These are phyloP conservation scores for Percina caprodes DNA, from an alignment of 2,113 vertebrate genomes.

Conservation along the genomic window DNA sequence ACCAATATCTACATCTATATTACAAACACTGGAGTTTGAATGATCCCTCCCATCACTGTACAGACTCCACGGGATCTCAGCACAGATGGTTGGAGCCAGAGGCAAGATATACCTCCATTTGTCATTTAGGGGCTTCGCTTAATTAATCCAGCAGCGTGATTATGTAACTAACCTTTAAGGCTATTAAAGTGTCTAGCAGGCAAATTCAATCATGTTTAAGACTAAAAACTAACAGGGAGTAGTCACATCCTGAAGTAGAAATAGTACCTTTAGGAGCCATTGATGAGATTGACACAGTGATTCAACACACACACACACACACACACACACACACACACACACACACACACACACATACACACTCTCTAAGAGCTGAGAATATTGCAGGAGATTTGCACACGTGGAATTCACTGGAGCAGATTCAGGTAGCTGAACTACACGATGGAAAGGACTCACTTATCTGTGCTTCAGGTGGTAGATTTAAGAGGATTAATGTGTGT, in stretches of 20 bases:
- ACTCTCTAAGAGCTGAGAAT: not conserved
- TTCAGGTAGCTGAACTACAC: not conserved
- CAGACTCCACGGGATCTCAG: not conserved
- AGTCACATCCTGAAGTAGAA: too few relatives aligned
- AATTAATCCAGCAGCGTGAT: conserved; percentile 12
- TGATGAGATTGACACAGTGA: too few relatives aligned
- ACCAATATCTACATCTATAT: not conserved
- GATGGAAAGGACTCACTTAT: not conserved
- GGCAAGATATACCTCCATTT: conserved; percentile 23
- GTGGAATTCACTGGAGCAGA: not conserved
- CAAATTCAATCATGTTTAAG: not conserved
- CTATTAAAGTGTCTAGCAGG: not conserved
- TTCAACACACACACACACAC: too few relatives aligned
- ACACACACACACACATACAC: too few relatives aligned
- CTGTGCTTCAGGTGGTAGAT: conserved; percentile 1
- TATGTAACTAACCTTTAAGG: conserved; percentile 15
- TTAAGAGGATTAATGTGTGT: conserved; percentile 24
- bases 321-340: too few relatives aligned
- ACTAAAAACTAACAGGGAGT: not conserved
- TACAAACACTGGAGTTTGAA: not conserved
- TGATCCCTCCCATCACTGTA: not conserved
- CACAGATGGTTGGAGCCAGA: conserved; percentile 45
- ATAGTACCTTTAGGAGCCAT: too few relatives aligned
- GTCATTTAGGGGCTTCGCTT: conserved; percentile 19
- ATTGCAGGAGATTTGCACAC: not conserved